These are phyloP conservation scores for Orycteropus afer DNA, from an alignment of 2,113 vertebrate genomes.

Conservation along the genomic window DNA sequence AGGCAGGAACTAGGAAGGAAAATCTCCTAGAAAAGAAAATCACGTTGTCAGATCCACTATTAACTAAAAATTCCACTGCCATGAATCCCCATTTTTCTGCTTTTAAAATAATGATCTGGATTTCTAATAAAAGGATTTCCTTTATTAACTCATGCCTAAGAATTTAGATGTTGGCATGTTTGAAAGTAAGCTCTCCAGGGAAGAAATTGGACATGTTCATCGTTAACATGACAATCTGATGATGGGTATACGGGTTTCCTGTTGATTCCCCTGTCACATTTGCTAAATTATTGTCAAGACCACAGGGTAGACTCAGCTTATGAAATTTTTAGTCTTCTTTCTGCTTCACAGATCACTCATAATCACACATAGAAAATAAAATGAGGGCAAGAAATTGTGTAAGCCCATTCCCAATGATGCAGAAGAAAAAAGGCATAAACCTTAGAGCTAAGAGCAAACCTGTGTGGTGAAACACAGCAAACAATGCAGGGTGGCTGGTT, in stretches of 20 bases:
- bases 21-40: too few species aligned
- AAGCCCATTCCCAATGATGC: slow-evolving; percentile 28
- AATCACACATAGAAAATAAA: neutral
- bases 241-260: neutral
- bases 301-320: neutral
- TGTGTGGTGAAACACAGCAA: neutral
- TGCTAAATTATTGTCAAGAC: slow-evolving; percentile 56
- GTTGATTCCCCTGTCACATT: slow-evolving; percentile 36
- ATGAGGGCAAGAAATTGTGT: neutral
- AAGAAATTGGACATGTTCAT: neutral
- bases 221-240: neutral
- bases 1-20: neutral
- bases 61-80: slow-evolving; percentile 25
- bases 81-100: neutral
- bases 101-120: neutral
- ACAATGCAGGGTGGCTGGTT: neutral
- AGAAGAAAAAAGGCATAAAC: slow-evolving; percentile 19
- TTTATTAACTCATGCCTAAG: slow-evolving; percentile 28
- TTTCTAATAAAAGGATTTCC: slow-evolving; percentile 18
- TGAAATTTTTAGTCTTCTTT: slow-evolving; percentile 47
- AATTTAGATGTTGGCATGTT: neutral
- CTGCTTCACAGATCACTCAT: slow-evolving; percentile 53
- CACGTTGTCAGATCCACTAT: neutral
- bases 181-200: neutral
- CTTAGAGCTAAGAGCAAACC: neutral